Evolutionary conservation across 2,113 vertebrate species (phyloP).

Genomic region (Chloebia gouldiae): DNA sequence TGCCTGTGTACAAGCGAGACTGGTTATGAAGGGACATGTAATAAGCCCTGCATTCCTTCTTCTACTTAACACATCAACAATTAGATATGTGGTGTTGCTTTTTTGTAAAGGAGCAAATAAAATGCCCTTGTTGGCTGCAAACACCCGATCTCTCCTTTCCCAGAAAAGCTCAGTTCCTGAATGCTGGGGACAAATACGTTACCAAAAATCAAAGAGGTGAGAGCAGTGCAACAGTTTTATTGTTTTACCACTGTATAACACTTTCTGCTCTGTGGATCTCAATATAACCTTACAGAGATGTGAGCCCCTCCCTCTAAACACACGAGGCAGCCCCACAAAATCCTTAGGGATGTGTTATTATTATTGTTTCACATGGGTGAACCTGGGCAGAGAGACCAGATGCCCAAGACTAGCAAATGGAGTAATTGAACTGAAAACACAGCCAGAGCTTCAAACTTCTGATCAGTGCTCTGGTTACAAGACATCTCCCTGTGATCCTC

Average conservation of each 20-base stretch:
- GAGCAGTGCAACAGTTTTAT: not conserved
- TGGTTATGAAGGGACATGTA: not conserved
- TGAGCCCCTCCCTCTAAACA: not conserved
- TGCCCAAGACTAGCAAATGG: not conserved
- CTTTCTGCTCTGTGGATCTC: not conserved
- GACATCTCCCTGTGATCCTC: not conserved
- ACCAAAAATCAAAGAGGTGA: not conserved
- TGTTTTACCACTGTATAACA: not conserved
- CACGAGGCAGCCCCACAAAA: not conserved
- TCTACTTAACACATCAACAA: not conserved
- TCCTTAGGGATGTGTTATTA: not conserved
- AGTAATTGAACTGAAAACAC: not conserved
- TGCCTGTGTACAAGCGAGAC: not conserved
- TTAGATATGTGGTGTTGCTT: not conserved
- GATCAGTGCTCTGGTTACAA: not conserved
- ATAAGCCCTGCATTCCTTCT: not conserved
- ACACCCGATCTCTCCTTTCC: not conserved
- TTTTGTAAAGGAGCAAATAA: not conserved
- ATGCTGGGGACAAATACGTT: accelerated
- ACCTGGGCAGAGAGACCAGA: not conserved
- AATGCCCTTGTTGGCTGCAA: not conserved
- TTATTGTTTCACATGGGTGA: not conserved
- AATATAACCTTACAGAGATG: not conserved
- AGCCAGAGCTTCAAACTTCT: not conserved
- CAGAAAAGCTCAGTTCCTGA: not conserved